Evolutionary conservation across 2,113 vertebrate genomes (phyloP).

Genomic region (human): DNA sequence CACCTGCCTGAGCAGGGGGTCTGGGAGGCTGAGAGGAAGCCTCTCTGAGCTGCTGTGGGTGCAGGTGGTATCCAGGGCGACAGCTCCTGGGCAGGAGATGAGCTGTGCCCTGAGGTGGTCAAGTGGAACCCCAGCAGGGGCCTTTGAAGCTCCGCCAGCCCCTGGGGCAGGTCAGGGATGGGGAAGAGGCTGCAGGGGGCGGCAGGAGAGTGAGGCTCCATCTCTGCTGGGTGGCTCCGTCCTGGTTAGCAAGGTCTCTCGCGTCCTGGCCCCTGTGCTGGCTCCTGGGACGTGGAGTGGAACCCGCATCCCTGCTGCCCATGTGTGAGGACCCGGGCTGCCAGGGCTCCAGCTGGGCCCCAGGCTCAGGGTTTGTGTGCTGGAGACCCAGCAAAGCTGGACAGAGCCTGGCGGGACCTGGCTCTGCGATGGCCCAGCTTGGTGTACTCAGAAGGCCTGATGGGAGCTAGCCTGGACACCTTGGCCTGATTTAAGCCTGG

Average conservation of each 20-base stretch:
- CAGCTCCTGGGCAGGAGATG: neutral
- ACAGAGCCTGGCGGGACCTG: neutral
- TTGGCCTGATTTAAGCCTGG: neutral
- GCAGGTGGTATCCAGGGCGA: constrained; percentile 7
- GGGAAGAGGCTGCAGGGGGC: neutral
- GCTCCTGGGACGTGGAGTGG: neutral
- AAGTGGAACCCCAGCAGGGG: neutral
- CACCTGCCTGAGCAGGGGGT: neutral
- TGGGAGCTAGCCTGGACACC: neutral
- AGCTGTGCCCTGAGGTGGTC: neutral
- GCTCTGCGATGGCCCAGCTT: neutral
- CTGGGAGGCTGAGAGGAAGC: neutral
- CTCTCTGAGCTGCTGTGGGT: neutral
- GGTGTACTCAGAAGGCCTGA: neutral
- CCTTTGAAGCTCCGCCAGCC: neutral
- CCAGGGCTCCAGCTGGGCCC: neutral
- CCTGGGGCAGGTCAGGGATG: neutral
- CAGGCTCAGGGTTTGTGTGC: neutral
- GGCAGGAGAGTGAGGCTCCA: rapidly evolving
- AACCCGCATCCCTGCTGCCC: neutral
- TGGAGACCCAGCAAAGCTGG: too few relatives aligned
- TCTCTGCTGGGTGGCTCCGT: rapidly evolving
- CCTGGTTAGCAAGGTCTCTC: neutral
- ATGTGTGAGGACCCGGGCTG: rapidly evolving
- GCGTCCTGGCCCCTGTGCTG: too few relatives aligned